A percentile compares a stretch with the other conserved stretches of the same genome.
Evolutionary conservation across 2,888 invertebrate genomes (phyloP).

Genomic region (Lampropteryx suffumata): DNA sequence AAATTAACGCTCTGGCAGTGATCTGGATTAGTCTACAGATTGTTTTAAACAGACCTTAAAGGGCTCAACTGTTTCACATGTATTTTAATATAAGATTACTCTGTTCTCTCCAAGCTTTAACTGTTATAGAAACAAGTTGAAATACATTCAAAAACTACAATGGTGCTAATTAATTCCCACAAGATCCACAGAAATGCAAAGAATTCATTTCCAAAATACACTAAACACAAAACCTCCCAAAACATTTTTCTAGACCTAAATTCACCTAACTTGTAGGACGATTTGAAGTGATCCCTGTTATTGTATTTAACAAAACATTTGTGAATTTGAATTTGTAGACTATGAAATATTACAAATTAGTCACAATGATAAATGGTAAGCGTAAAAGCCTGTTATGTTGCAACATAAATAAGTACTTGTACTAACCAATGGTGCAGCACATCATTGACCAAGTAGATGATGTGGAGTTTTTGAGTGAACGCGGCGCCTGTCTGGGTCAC

Average conservation of each 20-base stretch:
- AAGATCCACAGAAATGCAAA: background rate
- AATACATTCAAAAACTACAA: background rate
- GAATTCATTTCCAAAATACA: background rate
- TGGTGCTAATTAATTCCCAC: background rate
- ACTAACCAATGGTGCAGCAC: slow-evolving; percentile 98
- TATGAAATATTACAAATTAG: slow-evolving; percentile 12
- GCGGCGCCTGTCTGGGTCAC: slow-evolving; percentile 85
- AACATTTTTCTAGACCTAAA: no score
- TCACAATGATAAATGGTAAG: slow-evolving; percentile 21
- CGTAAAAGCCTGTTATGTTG: slow-evolving; percentile 16
- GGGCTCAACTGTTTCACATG: no score
- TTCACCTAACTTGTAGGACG: no score
- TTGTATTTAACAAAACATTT: no score
- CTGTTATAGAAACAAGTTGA: background rate
- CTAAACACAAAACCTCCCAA: background rate
- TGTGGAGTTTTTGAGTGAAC: slow-evolving; percentile 96
- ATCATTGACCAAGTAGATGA: slow-evolving; percentile 99
- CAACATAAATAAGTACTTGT: slow-evolving; percentile 20
- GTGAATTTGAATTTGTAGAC: background rate
- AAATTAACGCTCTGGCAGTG: no score
- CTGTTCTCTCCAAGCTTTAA: background rate
- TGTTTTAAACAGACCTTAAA: no score
- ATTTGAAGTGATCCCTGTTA: no score
- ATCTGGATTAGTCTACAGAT: no score
- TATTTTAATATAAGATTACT: no score